phyloP scores from a whole-genome alignment of 2,113 vertebrate species.

The Oreotrochilus melanogaster region DNA sequence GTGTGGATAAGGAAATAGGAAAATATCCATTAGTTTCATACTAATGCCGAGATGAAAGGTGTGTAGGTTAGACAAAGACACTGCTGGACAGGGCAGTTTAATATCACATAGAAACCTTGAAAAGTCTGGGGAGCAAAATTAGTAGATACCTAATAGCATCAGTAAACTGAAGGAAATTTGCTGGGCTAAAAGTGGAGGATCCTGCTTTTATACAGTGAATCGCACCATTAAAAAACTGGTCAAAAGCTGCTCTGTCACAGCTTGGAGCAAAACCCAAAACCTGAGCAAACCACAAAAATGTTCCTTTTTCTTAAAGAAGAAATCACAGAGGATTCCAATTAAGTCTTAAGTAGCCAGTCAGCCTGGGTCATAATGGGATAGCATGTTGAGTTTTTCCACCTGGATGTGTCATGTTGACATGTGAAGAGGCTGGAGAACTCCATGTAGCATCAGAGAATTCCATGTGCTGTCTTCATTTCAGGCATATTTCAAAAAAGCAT shows the following conservation, averaged over 20 bases:
- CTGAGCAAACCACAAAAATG: not conserved
- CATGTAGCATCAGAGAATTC: not conserved
- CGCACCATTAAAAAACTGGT: not conserved
- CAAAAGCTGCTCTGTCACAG: not conserved
- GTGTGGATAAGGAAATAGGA: not conserved
- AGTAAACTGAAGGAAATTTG: not conserved
- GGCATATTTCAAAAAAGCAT: not conserved
- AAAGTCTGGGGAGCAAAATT: not conserved
- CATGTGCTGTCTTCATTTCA: not conserved
- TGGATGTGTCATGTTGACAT: not conserved
- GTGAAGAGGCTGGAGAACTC: not conserved
- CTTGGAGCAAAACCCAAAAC: not conserved
- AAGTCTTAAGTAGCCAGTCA: not conserved
- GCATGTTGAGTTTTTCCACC: not conserved
- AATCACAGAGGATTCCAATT: not conserved
- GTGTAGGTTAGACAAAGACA: not conserved
- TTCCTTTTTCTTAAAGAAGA: not conserved
- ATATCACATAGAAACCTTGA: rapidly evolving
- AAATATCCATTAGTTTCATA: not conserved
- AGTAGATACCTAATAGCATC: not conserved
- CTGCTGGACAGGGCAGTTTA: not conserved
- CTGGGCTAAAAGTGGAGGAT: not conserved
- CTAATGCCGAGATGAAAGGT: not conserved
- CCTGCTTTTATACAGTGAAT: not conserved
- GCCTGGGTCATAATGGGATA: not conserved